Evolutionary conservation across 2,113 vertebrate species (phyloP).

Genomic region (Picathartes gymnocephalus): DNA sequence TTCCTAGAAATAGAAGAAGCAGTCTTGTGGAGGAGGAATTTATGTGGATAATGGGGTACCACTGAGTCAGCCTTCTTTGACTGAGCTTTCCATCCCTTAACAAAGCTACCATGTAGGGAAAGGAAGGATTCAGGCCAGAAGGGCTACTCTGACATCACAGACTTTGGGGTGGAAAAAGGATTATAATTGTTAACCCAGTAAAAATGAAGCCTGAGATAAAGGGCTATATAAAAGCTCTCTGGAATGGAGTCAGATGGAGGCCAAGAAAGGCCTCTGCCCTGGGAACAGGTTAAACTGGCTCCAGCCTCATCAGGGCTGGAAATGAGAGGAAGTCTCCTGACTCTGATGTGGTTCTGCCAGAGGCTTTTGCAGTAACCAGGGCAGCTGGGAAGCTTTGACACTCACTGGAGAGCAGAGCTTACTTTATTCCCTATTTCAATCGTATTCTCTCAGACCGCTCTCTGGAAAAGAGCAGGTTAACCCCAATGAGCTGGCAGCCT

Average conservation of each 20-base stretch:
- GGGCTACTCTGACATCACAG: background rate
- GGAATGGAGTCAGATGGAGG: background rate
- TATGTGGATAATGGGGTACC: background rate
- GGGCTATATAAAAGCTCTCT: background rate
- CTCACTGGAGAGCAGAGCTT: background rate
- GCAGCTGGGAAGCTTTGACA: background rate
- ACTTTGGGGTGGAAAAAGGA: background rate
- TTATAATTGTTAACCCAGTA: background rate
- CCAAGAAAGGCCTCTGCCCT: background rate
- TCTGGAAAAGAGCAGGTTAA: background rate
- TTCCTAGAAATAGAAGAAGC: background rate
- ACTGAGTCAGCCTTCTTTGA: background rate
- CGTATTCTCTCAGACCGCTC: background rate
- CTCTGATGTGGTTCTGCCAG: background rate
- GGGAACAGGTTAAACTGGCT: background rate
- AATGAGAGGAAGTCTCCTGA: background rate
- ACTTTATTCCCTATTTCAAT: background rate
- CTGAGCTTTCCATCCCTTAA: background rate
- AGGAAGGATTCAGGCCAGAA: background rate
- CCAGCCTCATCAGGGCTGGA: background rate
- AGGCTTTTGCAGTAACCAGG: background rate
- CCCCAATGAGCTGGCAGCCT: background rate
- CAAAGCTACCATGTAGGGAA: background rate
- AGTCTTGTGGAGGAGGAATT: background rate
- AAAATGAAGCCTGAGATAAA: background rate